Evolutionary conservation across 2,113 vertebrate genomes (phyloP).

Genomic region (Neodontobutis hainanensis): DNA sequence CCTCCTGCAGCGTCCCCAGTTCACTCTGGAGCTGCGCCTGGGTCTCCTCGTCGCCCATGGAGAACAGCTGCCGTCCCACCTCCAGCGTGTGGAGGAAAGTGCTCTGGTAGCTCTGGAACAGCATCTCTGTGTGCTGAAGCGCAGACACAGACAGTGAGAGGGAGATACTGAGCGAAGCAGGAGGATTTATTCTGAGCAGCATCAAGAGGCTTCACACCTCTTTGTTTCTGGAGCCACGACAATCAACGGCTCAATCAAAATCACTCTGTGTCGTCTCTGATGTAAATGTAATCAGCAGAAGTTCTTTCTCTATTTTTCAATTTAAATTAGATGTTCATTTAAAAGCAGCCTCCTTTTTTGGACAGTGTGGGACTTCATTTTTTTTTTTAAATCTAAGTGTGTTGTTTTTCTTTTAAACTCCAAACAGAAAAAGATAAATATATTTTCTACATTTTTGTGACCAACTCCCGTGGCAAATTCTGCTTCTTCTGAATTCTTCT

Average conservation of each 20-base stretch:
- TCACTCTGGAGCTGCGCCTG: conserved; percentile 74
- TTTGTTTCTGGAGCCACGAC: too few relatives aligned
- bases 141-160: neutral
- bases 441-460: too few relatives aligned
- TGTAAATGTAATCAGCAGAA: neutral
- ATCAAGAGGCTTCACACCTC: neutral
- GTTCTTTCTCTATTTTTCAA: neutral
- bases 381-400: too few relatives aligned
- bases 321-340: neutral
- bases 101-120: conserved; percentile 82
- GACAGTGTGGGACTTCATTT: too few relatives aligned
- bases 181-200: neutral
- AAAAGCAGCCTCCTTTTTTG: neutral
- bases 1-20: conserved; percentile 79
- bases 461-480: too few relatives aligned
- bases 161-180: too few relatives aligned
- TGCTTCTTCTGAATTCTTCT: too few relatives aligned
- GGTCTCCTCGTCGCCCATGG: conserved; percentile 65
- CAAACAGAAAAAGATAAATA: too few relatives aligned
- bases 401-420: too few relatives aligned
- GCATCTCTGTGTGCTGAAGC: conserved; percentile 79
- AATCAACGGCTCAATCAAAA: neutral
- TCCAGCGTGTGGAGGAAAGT: conserved; percentile 81
- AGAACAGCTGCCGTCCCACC: conserved; percentile 80
- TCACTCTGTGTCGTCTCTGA: neutral